Evolutionary conservation across 2,797 vertebrate species (phyloP).

Genomic region (Myripristis jacobus): DNA sequence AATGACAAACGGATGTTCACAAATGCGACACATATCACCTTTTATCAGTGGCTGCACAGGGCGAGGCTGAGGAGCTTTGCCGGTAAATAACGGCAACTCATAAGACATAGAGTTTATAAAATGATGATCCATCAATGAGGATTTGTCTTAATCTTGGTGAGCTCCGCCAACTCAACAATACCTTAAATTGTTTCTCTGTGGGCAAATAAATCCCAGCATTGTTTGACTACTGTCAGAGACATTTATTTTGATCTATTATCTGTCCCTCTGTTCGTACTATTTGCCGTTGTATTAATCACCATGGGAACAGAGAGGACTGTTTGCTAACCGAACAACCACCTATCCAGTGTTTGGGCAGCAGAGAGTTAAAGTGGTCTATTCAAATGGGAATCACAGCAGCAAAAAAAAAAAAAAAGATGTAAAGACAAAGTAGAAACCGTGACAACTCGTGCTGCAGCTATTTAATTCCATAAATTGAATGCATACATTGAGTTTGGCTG

Average conservation of each 20-base stretch:
- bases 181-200: not conserved
- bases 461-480: too few relatives aligned
- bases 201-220: slow-evolving; percentile 6
- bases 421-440: too few relatives aligned
- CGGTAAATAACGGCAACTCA: too few relatives aligned
- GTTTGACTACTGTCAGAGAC: not conserved
- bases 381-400: not conserved
- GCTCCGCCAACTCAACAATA: not conserved
- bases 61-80: not conserved
- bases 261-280: not conserved
- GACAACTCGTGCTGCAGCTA: too few relatives aligned
- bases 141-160: too few relatives aligned
- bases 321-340: not conserved
- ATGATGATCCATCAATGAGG: not conserved
- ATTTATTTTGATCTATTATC: slow-evolving; percentile 6
- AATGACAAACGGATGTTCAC: too few relatives aligned
- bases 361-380: not conserved
- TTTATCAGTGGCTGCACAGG: not conserved
- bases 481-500: too few relatives aligned
- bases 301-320: slow-evolving; percentile 12
- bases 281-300: slow-evolving; percentile 7
- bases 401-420: not conserved
- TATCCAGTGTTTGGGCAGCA: not conserved
- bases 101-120: too few relatives aligned
- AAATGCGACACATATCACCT: too few relatives aligned